Conservation (phyloP, 2,113 vertebrate genomes). For the Helogale parvula region DNA sequence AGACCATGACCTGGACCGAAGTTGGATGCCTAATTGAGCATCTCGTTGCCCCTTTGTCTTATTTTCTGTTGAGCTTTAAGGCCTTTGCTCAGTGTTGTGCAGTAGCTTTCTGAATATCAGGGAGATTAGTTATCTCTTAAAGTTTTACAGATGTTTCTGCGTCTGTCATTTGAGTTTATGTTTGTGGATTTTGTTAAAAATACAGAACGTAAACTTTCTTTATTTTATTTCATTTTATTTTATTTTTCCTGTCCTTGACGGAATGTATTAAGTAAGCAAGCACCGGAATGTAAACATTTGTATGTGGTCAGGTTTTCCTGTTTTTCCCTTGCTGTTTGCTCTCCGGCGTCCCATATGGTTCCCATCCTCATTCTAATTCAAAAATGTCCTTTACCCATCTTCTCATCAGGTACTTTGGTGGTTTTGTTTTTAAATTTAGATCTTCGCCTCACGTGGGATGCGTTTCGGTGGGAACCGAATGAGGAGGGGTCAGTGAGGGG, state of each 20-base stretch:
- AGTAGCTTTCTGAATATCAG: constrained; percentile 20
- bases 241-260: no score
- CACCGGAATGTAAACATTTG: constrained; percentile 33
- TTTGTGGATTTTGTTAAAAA: not conserved
- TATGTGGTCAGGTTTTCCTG: not conserved
- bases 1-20: no score
- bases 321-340: not conserved
- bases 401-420: constrained; percentile 32
- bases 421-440: constrained; percentile 47
- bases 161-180: not conserved
- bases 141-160: not conserved
- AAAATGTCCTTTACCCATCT: not conserved
- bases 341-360: not conserved
- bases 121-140: not conserved
- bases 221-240: no score
- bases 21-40: no score
- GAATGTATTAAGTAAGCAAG: no score
- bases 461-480: not conserved
- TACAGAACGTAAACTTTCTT: constrained; percentile 19
- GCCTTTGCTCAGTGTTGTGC: not conserved
- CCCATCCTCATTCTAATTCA: not conserved
- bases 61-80: not conserved
- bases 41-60: not conserved
- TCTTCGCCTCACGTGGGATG: constrained; percentile 17
- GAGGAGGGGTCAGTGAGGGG: not conserved